Conservation (phyloP, 2,888 invertebrate species). For the Cactoblastis cactorum region DNA sequence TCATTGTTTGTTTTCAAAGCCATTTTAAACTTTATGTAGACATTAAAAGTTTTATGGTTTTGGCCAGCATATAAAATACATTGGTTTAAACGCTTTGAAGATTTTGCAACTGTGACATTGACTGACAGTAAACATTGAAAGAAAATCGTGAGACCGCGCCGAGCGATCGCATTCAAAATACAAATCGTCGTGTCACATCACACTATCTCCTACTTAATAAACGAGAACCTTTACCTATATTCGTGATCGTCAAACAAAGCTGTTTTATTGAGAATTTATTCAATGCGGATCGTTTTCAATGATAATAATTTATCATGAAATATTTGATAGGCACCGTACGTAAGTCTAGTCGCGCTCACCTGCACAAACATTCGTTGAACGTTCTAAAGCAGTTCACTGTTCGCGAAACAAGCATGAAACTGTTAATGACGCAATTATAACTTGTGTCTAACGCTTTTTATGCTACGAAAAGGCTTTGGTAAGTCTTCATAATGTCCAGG, state of each 20-base stretch:
- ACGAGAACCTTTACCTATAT: constrained; percentile 48
- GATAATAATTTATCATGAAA: not conserved
- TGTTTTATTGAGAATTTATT: constrained; percentile 32
- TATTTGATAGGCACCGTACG: constrained; percentile 23
- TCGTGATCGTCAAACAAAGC: constrained; percentile 46
- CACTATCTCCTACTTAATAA: constrained; percentile 18
- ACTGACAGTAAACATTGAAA: constrained; percentile 32
- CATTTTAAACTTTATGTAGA: constrained; percentile 39
- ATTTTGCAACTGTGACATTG: constrained; percentile 21
- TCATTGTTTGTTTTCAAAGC: constrained; percentile 53
- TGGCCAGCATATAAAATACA: constrained; percentile 12
- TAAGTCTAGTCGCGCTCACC: constrained; percentile 24
- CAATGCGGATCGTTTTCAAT: constrained; percentile 22
- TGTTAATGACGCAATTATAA: constrained; percentile 58
- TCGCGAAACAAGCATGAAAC: constrained; percentile 45
- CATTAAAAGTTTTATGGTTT: constrained; percentile 32
- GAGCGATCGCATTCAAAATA: constrained; percentile 32
- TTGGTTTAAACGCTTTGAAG: constrained; percentile 17
- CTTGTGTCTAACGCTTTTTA: constrained; percentile 50
- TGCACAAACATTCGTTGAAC: constrained; percentile 27
- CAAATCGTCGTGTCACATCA: constrained; percentile 30
- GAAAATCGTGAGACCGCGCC: constrained; percentile 28
- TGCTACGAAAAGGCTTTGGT: constrained; percentile 47
- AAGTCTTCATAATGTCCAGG: constrained; percentile 65
- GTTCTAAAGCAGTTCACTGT: constrained; percentile 39